phyloP scores from a whole-genome alignment of 2,113 vertebrate genomes.

The Diadophis punctatus region DNA sequence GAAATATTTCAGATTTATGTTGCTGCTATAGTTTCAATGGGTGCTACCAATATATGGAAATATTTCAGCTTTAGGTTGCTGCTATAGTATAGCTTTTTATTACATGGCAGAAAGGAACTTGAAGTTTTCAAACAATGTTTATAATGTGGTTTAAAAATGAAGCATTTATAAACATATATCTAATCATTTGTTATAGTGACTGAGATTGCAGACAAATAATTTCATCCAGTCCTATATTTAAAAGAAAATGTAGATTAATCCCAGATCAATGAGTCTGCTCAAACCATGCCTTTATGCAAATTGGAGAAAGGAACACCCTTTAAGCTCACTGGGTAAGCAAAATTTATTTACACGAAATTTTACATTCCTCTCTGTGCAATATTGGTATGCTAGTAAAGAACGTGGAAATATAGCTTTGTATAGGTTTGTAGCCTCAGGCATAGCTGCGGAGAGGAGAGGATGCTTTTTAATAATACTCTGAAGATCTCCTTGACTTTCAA shows the following conservation, averaged over 20 bases:
- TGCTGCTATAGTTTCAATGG: background rate
- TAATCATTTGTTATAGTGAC: background rate
- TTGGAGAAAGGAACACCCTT: background rate
- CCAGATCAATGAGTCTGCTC: background rate
- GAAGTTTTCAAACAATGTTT: background rate
- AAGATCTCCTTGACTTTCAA: conserved; percentile 14
- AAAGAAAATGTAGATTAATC: background rate
- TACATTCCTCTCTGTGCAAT: background rate
- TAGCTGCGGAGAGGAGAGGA: background rate
- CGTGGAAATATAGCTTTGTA: background rate
- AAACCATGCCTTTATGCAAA: background rate
- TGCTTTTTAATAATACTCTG: background rate
- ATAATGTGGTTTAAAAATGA: background rate
- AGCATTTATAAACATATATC: background rate
- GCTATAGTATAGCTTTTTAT: background rate
- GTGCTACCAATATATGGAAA: background rate
- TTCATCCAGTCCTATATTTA: background rate
- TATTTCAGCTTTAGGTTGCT: background rate
- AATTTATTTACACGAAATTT: background rate
- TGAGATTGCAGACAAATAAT: background rate
- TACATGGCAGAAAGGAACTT: background rate
- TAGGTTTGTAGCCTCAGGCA: background rate
- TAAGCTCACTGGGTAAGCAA: background rate
- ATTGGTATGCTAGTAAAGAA: background rate
- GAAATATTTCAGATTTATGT: background rate